Conservation (phyloP, 1,140 invertebrate genomes). For the Oncopodura yosiiana region DNA sequence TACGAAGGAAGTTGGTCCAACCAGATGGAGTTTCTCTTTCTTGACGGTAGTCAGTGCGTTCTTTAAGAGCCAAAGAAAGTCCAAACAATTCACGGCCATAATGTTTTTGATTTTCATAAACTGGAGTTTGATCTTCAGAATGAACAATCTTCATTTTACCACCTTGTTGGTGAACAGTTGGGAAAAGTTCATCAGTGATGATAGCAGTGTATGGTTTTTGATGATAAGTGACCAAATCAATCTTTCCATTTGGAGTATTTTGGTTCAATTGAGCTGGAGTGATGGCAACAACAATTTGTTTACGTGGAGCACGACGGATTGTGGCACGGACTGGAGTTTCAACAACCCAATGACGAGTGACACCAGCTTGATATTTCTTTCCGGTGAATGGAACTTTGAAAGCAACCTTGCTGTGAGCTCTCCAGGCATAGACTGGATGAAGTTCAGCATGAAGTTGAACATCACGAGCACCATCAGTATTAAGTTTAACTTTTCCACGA, state of each 20-base stretch:
- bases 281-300: conserved; percentile 22
- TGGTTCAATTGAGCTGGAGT: conserved; percentile 27
- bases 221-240: conserved; percentile 31
- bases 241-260: conserved; percentile 11
- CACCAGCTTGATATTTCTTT: conserved; percentile 28
- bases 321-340: conserved; percentile 23
- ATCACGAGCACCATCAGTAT: neutral
- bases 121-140: neutral
- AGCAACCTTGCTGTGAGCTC: conserved; percentile 24
- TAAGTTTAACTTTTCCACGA: conserved; percentile 27
- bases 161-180: conserved; percentile 19
- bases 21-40: conserved; percentile 18
- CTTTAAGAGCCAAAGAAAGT: conserved; percentile 10
- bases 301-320: conserved; percentile 9
- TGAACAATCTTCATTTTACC: conserved; percentile 28
- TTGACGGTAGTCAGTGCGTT: conserved; percentile 22
- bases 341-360: conserved; percentile 26
- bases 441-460: conserved; percentile 26
- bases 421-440: conserved; percentile 28
- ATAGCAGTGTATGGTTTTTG: conserved; percentile 31
- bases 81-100: conserved; percentile 17
- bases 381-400: conserved; percentile 30
- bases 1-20: conserved; percentile 18
- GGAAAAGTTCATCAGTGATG: conserved; percentile 31
- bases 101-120: neutral